These are phyloP conservation scores for Coturnix japonica DNA, from an alignment of 2,113 vertebrate genomes.

Conservation along the genomic window DNA sequence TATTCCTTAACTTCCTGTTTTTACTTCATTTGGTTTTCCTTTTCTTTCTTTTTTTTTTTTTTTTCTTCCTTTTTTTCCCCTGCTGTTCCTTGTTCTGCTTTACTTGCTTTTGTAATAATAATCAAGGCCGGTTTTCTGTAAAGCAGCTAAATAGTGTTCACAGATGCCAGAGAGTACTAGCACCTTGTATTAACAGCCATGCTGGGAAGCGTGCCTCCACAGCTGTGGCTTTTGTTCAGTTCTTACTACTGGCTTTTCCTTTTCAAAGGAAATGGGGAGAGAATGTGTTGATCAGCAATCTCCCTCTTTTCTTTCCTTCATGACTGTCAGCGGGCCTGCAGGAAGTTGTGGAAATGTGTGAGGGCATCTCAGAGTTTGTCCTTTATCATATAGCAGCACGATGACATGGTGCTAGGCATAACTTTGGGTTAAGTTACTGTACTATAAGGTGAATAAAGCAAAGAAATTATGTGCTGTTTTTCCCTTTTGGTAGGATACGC, in stretches of 20 bases:
- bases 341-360: background rate
- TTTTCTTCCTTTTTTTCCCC: background rate
- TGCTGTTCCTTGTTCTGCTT: background rate
- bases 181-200: background rate
- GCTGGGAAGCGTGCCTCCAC: background rate
- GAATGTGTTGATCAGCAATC: background rate
- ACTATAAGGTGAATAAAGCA: background rate
- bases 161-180: background rate
- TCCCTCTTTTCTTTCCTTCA: background rate
- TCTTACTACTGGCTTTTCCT: background rate
- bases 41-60: background rate
- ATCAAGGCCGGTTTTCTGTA: background rate
- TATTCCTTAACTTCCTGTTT: background rate
- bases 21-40: background rate
- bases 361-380: background rate
- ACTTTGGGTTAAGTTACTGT: background rate
- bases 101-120: background rate
- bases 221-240: background rate
- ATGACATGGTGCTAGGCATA: background rate
- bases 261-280: background rate
- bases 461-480: background rate
- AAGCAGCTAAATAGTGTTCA: background rate
- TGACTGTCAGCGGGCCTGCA: background rate
- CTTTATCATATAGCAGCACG: background rate
- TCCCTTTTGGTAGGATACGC: conserved; percentile 87